Evolutionary conservation across 2,113 vertebrate genomes (phyloP).

Genomic region (Dicrurus megarhynchus): DNA sequence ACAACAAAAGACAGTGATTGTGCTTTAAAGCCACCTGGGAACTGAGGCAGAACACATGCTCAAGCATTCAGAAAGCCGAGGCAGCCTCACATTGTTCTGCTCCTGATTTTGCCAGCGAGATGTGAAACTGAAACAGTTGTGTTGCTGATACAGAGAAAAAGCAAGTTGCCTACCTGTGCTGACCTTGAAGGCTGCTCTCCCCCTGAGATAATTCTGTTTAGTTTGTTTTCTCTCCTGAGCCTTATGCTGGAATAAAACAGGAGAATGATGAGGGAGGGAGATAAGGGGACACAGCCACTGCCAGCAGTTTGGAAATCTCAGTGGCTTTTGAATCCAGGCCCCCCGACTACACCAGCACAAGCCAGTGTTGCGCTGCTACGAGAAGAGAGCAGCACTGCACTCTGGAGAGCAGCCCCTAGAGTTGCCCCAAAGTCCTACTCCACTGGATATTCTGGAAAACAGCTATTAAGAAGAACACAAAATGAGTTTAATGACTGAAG

Average conservation of each 20-base stretch:
- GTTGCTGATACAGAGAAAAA: neutral
- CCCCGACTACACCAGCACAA: neutral
- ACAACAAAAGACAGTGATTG: neutral
- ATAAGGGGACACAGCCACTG: neutral
- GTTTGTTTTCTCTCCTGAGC: neutral
- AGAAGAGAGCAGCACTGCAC: neutral
- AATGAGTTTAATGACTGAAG: neutral
- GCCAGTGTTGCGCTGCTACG: fast-evolving
- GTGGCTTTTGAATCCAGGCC: neutral
- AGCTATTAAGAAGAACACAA: neutral
- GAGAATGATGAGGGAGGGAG: neutral
- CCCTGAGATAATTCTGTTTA: neutral
- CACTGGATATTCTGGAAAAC: neutral
- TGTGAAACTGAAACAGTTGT: neutral
- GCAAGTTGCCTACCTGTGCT: neutral
- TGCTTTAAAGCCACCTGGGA: neutral
- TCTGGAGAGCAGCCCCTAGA: neutral
- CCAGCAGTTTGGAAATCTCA: neutral
- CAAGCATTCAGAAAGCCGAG: neutral
- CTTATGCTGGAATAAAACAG: neutral
- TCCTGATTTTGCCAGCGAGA: neutral
- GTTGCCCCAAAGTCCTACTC: neutral
- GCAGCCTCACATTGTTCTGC: neutral
- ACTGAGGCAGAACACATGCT: neutral
- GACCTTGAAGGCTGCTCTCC: neutral